A percentile compares a stretch with the other conserved stretches of the same genome.
These are phyloP conservation scores for Cryptoblepharus egeriae DNA, from an alignment of 2,797 vertebrate species.

Conservation along the genomic window DNA sequence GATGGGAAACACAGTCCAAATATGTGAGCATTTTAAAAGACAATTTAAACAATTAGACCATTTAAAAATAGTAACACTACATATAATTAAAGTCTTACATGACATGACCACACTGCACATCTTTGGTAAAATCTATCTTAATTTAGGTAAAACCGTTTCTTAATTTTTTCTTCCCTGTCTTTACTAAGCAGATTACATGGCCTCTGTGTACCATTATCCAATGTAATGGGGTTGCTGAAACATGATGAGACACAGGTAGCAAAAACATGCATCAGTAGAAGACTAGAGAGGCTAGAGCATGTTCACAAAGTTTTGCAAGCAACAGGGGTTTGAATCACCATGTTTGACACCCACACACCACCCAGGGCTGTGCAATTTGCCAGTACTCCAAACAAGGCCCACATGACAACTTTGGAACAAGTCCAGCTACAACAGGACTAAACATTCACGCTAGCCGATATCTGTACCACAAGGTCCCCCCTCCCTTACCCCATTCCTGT, in stretches of 20 bases:
- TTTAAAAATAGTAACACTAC: background rate
- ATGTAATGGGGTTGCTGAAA: background rate
- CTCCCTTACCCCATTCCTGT: background rate
- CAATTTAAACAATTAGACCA: no score
- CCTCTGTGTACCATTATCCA: no score
- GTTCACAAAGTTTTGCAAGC: background rate
- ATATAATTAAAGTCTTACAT: background rate
- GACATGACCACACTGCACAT: background rate
- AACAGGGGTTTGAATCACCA: background rate
- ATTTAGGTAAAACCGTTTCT: no score
- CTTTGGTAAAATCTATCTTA: background rate
- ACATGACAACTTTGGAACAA: no score
- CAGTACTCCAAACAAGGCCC: background rate
- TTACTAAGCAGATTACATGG: background rate
- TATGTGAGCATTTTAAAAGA: no score
- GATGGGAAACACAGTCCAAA: background rate
- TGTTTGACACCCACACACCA: background rate
- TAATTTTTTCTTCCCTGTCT: background rate
- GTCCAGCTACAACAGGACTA: background rate
- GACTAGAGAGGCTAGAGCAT: background rate
- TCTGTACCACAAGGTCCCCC: background rate
- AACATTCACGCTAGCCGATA: background rate
- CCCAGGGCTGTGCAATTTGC: background rate
- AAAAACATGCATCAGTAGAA: background rate
- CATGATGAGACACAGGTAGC: background rate